A percentile compares a stretch with the other conserved stretches of the same genome.
These are phyloP conservation scores for Coreoperca whiteheadi DNA, from an alignment of 2,113 vertebrate species.

Conservation along the genomic window DNA sequence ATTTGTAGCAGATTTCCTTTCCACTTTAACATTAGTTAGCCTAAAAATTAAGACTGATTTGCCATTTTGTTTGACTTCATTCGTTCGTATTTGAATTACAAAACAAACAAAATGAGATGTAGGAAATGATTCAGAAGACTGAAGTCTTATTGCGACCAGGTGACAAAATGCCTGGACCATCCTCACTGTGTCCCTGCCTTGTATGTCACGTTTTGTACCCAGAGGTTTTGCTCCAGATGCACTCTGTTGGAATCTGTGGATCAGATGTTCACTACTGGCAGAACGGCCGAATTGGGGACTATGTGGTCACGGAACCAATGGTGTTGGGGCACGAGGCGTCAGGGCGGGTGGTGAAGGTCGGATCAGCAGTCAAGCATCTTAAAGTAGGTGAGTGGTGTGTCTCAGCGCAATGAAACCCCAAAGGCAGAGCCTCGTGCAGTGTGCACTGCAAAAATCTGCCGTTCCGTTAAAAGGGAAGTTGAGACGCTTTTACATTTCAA, in stretches of 20 bases:
- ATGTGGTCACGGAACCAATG: slow-evolving; percentile 90
- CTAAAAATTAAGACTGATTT: not conserved
- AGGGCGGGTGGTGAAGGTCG: slow-evolving; percentile 90
- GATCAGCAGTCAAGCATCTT: slow-evolving; percentile 89
- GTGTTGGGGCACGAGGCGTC: slow-evolving; percentile 95
- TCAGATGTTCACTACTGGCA: slow-evolving; percentile 98
- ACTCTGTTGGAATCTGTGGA: slow-evolving; percentile 97
- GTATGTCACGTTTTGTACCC: slow-evolving; percentile 23
- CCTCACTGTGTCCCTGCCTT: not conserved
- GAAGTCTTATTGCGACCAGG: not conserved
- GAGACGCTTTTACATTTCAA: not conserved
- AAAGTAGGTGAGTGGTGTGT: slow-evolving; percentile 81
- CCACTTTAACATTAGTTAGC: not conserved
- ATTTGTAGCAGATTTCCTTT: not conserved
- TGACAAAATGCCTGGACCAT: not conserved
- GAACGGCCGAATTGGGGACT: slow-evolving; percentile 91
- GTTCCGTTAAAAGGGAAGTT: not conserved
- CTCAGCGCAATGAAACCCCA: not conserved
- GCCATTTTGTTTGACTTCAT: not conserved
- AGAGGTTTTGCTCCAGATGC: slow-evolving; percentile 96
- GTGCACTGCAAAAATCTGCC: not conserved
- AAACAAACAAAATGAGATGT: no score
- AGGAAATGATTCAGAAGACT: not conserved
- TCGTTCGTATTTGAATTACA: not conserved
- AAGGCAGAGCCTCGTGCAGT: not conserved